phyloP scores from a whole-genome alignment of 2,797 vertebrate species.

The Cuniculus paca region DNA sequence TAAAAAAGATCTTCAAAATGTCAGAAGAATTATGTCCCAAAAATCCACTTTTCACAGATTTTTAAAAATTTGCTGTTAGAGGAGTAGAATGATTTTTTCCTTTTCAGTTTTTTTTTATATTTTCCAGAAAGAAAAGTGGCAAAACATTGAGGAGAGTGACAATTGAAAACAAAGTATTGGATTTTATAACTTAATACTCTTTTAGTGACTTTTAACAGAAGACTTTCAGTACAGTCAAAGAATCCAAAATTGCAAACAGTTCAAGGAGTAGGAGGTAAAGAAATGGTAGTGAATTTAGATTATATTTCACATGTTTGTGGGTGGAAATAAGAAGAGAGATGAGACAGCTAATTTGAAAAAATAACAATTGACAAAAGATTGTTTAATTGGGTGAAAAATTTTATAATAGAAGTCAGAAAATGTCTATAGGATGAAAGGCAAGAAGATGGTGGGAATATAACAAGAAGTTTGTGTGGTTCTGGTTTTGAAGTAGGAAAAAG shows the following conservation, averaged over 20 bases:
- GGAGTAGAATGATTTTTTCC: neutral
- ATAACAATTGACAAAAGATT: neutral
- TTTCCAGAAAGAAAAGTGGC: constrained; percentile 39
- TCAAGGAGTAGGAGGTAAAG: constrained; percentile 1
- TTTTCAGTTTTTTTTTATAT: neutral
- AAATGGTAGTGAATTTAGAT: neutral
- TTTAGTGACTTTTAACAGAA: constrained; percentile 3
- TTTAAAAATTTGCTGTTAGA: neutral
- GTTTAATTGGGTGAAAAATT: neutral
- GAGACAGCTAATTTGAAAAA: neutral
- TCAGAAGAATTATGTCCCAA: neutral
- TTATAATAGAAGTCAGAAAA: neutral
- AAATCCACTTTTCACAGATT: neutral
- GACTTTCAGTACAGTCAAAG: constrained; percentile 17
- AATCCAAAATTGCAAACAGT: neutral
- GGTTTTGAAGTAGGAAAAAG: neutral
- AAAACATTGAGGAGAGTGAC: constrained; percentile 40
- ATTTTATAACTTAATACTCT: neutral
- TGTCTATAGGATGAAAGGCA: neutral
- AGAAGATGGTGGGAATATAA: neutral
- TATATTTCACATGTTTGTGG: neutral
- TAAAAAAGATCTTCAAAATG: neutral
- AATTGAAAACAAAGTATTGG: neutral
- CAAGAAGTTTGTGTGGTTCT: neutral
- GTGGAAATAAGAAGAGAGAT: neutral